phyloP scores from a whole-genome alignment of 1,140 invertebrate genomes.

The Drosophila nigrodunni region DNA sequence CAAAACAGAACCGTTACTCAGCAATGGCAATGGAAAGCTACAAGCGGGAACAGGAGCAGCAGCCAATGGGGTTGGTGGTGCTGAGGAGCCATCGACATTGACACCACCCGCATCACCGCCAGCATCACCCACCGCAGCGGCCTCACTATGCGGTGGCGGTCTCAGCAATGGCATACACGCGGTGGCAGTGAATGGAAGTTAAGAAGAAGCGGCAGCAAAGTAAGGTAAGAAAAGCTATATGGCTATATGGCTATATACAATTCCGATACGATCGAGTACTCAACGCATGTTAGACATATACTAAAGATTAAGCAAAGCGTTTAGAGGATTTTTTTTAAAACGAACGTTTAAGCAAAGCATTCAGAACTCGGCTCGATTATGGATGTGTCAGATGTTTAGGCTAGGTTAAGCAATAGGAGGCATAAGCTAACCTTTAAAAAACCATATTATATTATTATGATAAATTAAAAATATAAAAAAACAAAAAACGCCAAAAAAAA shows the following conservation, averaged over 20 bases:
- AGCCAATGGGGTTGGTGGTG: constrained; percentile 19
- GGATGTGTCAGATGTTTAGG: constrained; percentile 12
- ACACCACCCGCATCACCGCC: constrained; percentile 77
- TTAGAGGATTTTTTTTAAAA: constrained; percentile 14
- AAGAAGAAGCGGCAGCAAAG: constrained; percentile 43
- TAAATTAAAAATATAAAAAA: neutral
- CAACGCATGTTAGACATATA: constrained; percentile 23
- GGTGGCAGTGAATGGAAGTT: constrained; percentile 79
- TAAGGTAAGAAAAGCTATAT: constrained; percentile 7
- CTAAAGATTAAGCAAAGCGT: constrained; percentile 17
- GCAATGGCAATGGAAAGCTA: constrained; percentile 31
- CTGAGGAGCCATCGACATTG: constrained; percentile 58
- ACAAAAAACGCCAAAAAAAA: neutral
- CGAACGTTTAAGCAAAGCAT: neutral
- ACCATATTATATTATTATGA: constrained; percentile 28
- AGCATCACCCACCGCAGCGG: constrained; percentile 54
- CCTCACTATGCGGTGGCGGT: constrained; percentile 41
- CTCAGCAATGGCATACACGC: constrained; percentile 65
- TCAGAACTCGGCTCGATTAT: neutral
- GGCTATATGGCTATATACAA: constrained; percentile 6
- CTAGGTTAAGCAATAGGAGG: constrained; percentile 13
- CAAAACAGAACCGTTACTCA: constrained; percentile 16
- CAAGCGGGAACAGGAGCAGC: constrained; percentile 7
- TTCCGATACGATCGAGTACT: constrained; percentile 16
- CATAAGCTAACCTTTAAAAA: constrained; percentile 6